Conservation (phyloP, 2,797 vertebrate species). For the Sebastolobus alascanus region DNA sequence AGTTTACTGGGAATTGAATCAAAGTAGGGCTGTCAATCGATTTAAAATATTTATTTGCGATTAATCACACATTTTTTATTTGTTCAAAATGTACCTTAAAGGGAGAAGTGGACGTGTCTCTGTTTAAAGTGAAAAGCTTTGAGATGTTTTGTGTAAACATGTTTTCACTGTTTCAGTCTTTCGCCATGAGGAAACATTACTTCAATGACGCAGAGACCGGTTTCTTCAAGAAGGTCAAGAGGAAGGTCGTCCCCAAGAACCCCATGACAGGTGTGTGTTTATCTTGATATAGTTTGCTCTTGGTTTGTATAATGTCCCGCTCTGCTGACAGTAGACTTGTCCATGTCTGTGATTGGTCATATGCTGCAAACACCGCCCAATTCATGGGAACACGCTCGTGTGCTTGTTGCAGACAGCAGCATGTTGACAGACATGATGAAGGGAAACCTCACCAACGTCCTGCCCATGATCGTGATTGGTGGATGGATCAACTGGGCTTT, state of each 20-base stretch:
- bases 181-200: constrained; percentile 89
- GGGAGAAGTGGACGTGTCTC: background rate
- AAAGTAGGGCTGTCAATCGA: too few relatives aligned
- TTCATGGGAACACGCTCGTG: background rate
- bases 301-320: too few relatives aligned
- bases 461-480: constrained; percentile 91
- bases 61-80: too few relatives aligned
- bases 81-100: too few relatives aligned
- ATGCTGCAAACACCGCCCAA: too few relatives aligned
- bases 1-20: background rate
- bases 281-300: background rate
- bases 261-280: constrained; percentile 86
- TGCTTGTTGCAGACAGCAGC: constrained; percentile 80
- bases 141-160: background rate
- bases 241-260: constrained; percentile 88
- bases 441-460: constrained; percentile 89
- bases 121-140: background rate
- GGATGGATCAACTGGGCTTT: constrained; percentile 94
- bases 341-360: too few relatives aligned
- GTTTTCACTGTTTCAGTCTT: constrained; percentile 76
- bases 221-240: constrained; percentile 90
- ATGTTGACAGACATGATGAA: constrained; percentile 94
- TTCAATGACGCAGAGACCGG: constrained; percentile 89
- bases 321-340: too few relatives aligned
- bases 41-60: too few relatives aligned